These are phyloP conservation scores for Paguma larvata DNA, from an alignment of 2,797 vertebrate species.

Conservation along the genomic window DNA sequence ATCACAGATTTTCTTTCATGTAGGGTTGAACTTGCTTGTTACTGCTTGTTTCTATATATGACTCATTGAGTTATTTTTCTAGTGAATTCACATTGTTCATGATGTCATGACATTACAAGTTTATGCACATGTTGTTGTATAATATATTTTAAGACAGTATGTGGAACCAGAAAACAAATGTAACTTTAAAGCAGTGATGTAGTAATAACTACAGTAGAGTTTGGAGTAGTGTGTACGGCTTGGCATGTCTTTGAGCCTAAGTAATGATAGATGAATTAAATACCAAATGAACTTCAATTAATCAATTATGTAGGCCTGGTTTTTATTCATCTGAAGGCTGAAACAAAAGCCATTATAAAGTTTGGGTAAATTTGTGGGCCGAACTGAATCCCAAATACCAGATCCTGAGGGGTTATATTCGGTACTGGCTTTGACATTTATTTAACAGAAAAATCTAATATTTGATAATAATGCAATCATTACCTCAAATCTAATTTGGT, in stretches of 20 bases:
- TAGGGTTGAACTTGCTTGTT: conserved; percentile 60
- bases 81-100: conserved; percentile 39
- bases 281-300: conserved; percentile 67
- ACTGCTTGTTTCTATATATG: conserved; percentile 73
- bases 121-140: conserved; percentile 19
- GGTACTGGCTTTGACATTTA: conserved; percentile 51
- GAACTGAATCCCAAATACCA: conserved; percentile 70
- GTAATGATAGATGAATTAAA: conserved; percentile 52
- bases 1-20: conserved; percentile 55
- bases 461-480: conserved; percentile 13
- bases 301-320: conserved; percentile 72
- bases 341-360: conserved; percentile 62
- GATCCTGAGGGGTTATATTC: conserved; percentile 1
- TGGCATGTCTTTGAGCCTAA: neutral
- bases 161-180: neutral
- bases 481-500: neutral
- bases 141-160: conserved; percentile 48
- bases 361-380: conserved; percentile 72
- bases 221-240: neutral
- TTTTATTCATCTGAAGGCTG: conserved; percentile 66
- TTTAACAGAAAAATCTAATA: neutral
- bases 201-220: neutral
- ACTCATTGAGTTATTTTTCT: conserved; percentile 69
- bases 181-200: neutral
- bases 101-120: conserved; percentile 51